These are phyloP conservation scores for Erynnis tages DNA, from an alignment of 2,888 invertebrate species.

Conservation along the genomic window DNA sequence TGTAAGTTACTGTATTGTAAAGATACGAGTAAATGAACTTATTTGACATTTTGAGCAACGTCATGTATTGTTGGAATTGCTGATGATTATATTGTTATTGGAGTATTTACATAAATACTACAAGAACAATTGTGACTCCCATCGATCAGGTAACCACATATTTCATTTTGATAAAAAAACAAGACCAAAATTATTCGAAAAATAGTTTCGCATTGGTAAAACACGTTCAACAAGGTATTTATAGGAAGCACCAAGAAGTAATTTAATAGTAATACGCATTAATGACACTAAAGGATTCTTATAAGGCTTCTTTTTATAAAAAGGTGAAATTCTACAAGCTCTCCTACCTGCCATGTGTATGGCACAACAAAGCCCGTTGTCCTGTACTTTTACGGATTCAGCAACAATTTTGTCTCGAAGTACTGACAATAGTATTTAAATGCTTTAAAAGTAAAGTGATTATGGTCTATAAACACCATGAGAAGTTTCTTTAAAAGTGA, in stretches of 20 bases:
- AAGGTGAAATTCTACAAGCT: conserved; percentile 19
- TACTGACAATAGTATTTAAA: conserved; percentile 14
- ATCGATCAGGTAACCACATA: no score
- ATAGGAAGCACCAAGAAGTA: no score
- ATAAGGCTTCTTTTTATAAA: conserved; percentile 12
- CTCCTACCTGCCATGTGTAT: conserved; percentile 8
- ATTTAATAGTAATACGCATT: not conserved
- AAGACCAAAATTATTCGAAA: not conserved
- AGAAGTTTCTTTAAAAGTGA: not conserved
- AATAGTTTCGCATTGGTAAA: no score
- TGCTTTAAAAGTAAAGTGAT: conserved; percentile 8
- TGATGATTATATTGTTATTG: no score
- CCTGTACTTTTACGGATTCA: conserved; percentile 22
- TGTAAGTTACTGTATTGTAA: no score
- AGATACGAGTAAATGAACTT: no score
- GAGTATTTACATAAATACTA: no score
- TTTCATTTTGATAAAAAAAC: no score
- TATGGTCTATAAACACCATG: not conserved
- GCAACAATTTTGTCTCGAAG: not conserved
- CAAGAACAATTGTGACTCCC: no score
- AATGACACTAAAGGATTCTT: not conserved
- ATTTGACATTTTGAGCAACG: no score
- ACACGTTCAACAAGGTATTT: no score
- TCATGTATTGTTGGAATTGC: no score
- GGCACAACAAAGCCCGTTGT: conserved; percentile 20